Percentiles rank a stretch among this genome's conserved stretches.
phyloP scores from a whole-genome alignment of 37 sponge, comb jelly and placozoan genomes.

The Geodia barretti region DNA sequence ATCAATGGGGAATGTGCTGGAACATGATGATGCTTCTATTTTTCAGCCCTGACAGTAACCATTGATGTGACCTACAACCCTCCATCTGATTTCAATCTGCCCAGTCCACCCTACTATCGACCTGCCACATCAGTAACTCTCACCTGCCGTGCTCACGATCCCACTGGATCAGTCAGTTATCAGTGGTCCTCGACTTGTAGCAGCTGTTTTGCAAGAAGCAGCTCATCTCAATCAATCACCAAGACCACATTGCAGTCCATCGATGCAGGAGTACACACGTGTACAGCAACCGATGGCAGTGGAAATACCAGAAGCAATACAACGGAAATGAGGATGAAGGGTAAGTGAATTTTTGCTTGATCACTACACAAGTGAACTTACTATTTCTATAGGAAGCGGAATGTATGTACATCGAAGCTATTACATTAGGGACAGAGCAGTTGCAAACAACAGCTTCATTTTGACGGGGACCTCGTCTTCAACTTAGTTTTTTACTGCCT shows the following conservation, averaged over 20 bases:
- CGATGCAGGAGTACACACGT: slow-evolving; percentile 15
- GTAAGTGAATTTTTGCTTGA: slow-evolving; percentile 2
- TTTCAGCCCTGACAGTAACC: not conserved
- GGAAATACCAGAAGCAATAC: not conserved
- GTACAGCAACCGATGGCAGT: slow-evolving; percentile 4
- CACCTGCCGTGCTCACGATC: slow-evolving; percentile 1
- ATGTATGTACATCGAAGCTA: not conserved
- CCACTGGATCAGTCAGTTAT: slow-evolving; percentile 1
- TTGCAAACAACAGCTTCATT: not conserved
- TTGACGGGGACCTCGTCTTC: too few relatives aligned
- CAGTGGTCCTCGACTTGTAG: slow-evolving; percentile 26
- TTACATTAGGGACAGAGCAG: not conserved
- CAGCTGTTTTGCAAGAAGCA: slow-evolving; percentile 6
- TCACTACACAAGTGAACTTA: not conserved
- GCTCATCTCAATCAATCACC: not conserved
- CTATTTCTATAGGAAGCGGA: not conserved
- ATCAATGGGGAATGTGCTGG: not conserved
- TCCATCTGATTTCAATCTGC: not conserved
- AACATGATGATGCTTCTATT: not conserved
- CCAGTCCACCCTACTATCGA: slow-evolving; percentile 16
- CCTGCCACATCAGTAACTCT: slow-evolving; percentile 24
- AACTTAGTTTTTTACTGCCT: too few relatives aligned
- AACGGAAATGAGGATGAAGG: slow-evolving; percentile 1
- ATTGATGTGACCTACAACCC: slow-evolving; percentile 19
- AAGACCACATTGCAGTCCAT: not conserved